A percentile compares a stretch with the other conserved stretches of the same genome.
Conservation (phyloP, 2,888 invertebrate genomes). For the Phlogophora meticulosa region DNA sequence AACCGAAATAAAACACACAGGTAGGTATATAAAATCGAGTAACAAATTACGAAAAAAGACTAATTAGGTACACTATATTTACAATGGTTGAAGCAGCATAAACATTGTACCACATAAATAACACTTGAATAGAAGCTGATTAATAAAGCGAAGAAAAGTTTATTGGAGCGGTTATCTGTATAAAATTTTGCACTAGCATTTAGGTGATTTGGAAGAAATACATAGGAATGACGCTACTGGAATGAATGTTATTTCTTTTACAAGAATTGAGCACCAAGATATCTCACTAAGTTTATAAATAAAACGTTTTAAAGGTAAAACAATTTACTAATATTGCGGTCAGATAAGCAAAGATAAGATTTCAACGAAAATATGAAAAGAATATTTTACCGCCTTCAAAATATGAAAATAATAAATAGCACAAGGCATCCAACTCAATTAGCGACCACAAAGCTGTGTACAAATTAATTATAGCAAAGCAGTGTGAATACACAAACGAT, state of each 20-base stretch:
- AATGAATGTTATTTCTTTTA: conserved; percentile 2
- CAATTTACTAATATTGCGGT: background rate
- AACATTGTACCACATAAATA: conserved; percentile 70
- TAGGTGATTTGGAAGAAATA: conserved; percentile 8
- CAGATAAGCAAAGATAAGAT: conserved; percentile 4
- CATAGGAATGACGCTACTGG: conserved; percentile 13
- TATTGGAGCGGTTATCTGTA: conserved; percentile 64
- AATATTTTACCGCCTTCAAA: conserved; percentile 6
- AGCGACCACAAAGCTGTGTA: conserved; percentile 46
- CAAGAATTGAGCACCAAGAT: background rate
- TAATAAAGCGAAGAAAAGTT: conserved; percentile 69
- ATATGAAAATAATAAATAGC: conserved; percentile 16
- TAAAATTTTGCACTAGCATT: conserved; percentile 55
- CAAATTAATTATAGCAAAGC: conserved; percentile 59
- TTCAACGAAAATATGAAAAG: conserved; percentile 23
- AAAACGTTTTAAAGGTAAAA: background rate
- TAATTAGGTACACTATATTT: conserved; percentile 60
- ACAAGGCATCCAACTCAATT: conserved; percentile 49
- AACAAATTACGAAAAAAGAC: conserved; percentile 62
- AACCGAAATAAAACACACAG: conserved; percentile 47
- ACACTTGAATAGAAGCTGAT: conserved; percentile 65
- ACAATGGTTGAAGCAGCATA: conserved; percentile 56
- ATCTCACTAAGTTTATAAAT: background rate
- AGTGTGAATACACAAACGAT: conserved; percentile 66
- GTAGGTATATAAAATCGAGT: conserved; percentile 45